Conservation (phyloP, 1,140 invertebrate genomes). For the Aphidius ervi region DNA sequence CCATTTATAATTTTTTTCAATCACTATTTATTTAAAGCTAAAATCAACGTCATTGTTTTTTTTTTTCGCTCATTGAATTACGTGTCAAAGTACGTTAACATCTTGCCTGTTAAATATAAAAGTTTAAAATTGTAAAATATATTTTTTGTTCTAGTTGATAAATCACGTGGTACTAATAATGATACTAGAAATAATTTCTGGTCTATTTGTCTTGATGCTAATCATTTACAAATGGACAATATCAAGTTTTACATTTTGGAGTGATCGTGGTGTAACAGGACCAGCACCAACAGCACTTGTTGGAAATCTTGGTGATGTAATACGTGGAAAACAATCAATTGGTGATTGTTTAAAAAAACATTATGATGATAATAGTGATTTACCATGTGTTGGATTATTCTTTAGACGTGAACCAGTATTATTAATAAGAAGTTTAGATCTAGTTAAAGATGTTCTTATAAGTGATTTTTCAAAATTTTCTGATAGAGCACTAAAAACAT, state of each 20-base stretch:
- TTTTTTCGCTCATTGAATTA: too few relatives aligned
- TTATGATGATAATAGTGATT: conserved; percentile 35
- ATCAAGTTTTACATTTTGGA: conserved; percentile 39
- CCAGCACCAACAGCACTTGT: conserved; percentile 35
- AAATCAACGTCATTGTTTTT: too few relatives aligned
- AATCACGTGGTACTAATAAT: neutral
- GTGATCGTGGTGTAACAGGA: conserved; percentile 31
- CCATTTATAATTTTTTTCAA: too few relatives aligned
- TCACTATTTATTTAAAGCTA: too few relatives aligned
- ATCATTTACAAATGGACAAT: conserved; percentile 13
- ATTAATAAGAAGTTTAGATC: conserved; percentile 46
- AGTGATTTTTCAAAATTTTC: conserved; percentile 52
- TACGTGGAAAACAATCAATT: conserved; percentile 23
- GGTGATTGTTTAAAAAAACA: conserved; percentile 20
- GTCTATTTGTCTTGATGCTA: neutral
- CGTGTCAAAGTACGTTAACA: too few relatives aligned
- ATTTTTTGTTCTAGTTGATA: too few relatives aligned
- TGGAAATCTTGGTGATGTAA: conserved; percentile 37
- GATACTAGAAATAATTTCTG: neutral
- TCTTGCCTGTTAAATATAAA: too few relatives aligned
- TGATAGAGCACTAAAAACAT: conserved; percentile 39
- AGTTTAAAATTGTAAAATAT: too few relatives aligned
- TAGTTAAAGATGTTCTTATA: conserved; percentile 51
- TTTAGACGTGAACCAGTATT: conserved; percentile 38
- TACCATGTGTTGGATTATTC: conserved; percentile 49